phyloP scores from a whole-genome alignment of 2,113 vertebrate species.

The Gavia stellata region DNA sequence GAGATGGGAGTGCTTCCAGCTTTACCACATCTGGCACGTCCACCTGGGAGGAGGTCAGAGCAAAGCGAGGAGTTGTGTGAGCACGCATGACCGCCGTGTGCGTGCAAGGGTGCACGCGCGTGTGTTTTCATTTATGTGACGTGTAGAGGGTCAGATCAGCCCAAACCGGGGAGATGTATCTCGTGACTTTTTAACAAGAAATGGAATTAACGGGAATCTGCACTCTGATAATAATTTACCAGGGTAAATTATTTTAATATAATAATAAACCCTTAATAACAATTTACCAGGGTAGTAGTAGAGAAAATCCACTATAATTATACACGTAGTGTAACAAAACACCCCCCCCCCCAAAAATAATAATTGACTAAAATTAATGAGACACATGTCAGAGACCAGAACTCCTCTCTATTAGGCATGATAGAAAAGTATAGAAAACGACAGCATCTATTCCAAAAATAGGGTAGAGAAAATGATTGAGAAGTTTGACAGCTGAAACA shows the following conservation, averaged over 20 bases:
- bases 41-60: not conserved
- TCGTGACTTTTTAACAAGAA: not conserved
- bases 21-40: not conserved
- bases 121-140: not conserved
- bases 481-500: not conserved
- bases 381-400: not conserved
- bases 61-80: not conserved
- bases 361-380: not conserved
- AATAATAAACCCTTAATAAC: not conserved
- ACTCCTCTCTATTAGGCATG: not conserved
- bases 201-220: not conserved
- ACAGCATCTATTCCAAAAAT: not conserved
- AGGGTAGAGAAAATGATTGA: not conserved
- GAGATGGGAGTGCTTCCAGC: not conserved
- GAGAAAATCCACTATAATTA: not conserved
- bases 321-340: not conserved
- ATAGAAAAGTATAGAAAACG: not conserved
- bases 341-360: not conserved
- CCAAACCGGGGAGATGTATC: not conserved
- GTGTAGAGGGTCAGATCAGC: not conserved
- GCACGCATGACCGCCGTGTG: not conserved
- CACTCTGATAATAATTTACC: not conserved
- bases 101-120: accelerated
- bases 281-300: not conserved
- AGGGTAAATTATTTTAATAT: not conserved